Evolutionary conservation across 2,888 invertebrate genomes (phyloP), one percentile per base, ranked within the genome.

Genomic region (Agonopterix subpropinquella): DNA sequence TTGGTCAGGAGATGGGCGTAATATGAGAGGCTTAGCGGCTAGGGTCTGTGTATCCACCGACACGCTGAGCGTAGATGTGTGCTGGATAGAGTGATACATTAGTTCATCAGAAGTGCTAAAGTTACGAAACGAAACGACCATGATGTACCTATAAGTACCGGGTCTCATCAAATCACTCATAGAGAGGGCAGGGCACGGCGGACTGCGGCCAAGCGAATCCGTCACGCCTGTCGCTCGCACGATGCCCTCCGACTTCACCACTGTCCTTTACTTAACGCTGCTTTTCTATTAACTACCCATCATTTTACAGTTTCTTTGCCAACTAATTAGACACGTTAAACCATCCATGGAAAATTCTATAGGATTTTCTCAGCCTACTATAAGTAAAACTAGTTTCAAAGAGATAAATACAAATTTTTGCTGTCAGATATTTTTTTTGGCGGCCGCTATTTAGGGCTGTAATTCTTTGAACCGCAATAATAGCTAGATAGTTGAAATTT

Each of bases 151-250:
- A 28, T 28, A 5, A 28, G 61, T 68, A 70, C 73, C 67, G 73
- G 67, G 72, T 69, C 55, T 53, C 67, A 61, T 58, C 65, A 50
- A 49, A 2, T 15, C 8, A 13, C 13, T 18, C 44, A 35, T 44
- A n/a, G 57, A 44, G 58, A 55, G 57, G 53, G 65, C 64, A 67
- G 56, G 52, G 65, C 64, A 67, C 70, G 76, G 65, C 57, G 61
- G 11, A 55, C 72, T 65, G 53, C 76, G 73, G 64, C 79, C 73
- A 71, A 73, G 78, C 86, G 81, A 61, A 64, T 73, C 86, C 74
- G 86, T 86, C 77, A 83, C 77, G 87, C 73, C 65, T 60, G 57
- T 54, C 64, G 68, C 61, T 54, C 63, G 74, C 71, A 67, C 76
- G 70, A 67, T 77, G 78, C 77, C 76, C 77, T 76, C 72, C 62